phyloP scores from a whole-genome alignment of 1,140 invertebrate genomes.

The Coelopa frigida region DNA sequence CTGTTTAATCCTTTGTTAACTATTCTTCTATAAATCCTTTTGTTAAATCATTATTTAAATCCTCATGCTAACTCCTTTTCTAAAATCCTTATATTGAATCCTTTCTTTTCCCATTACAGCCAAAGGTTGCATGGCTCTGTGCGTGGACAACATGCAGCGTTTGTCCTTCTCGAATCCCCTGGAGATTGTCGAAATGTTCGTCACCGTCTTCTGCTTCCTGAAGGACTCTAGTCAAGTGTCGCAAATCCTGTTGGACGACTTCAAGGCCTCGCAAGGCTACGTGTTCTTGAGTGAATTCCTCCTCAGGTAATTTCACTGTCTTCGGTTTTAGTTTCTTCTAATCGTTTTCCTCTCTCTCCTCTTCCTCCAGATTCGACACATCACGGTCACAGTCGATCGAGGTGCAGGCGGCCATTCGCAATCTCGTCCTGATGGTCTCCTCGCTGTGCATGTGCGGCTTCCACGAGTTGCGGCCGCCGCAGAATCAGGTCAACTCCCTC shows the following conservation, averaged over 20 bases:
- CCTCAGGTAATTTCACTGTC: constrained; percentile 66
- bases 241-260: constrained; percentile 90
- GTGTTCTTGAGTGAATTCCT: constrained; percentile 90
- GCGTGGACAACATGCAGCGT: constrained; percentile 95
- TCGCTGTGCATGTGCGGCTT: constrained; percentile 91
- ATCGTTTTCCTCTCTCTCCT: background rate
- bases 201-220: constrained; percentile 94
- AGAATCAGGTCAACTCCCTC: constrained; percentile 76
- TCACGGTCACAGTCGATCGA: constrained; percentile 64
- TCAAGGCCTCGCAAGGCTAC: constrained; percentile 90
- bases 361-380: constrained; percentile 60
- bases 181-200: constrained; percentile 97
- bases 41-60: too few relatives aligned
- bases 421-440: constrained; percentile 86
- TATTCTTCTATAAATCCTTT: constrained; percentile 12
- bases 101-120: constrained; percentile 51
- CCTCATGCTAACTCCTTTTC: background rate
- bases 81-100: background rate
- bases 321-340: too few relatives aligned
- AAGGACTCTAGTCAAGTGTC: constrained; percentile 98
- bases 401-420: constrained; percentile 81
- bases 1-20: background rate
- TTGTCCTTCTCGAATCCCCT: constrained; percentile 85
- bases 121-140: constrained; percentile 90
- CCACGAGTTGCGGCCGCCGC: constrained; percentile 75